A percentile compares a stretch with the other conserved stretches of the same genome.
Evolutionary conservation across 2,888 invertebrate genomes (phyloP).

Genomic region (Nyleta sp.): DNA sequence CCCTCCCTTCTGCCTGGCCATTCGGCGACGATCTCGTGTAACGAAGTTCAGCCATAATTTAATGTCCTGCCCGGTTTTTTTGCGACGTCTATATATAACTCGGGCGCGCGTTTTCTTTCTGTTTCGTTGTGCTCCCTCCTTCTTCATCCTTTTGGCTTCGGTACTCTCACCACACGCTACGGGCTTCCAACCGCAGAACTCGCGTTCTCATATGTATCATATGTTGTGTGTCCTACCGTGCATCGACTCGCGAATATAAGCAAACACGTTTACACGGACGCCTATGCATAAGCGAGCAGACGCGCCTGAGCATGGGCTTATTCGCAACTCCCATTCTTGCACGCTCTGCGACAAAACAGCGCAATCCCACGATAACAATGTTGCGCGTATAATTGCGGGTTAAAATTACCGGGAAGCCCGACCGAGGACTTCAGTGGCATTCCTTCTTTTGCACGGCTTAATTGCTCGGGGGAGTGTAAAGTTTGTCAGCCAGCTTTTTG

Average conservation of each 20-base stretch:
- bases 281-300: slow-evolving; percentile 48
- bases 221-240: slow-evolving; percentile 78
- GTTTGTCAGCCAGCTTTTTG: neutral
- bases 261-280: slow-evolving; percentile 61
- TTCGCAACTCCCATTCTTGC: slow-evolving; percentile 47
- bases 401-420: slow-evolving; percentile 50
- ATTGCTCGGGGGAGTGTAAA: slow-evolving; percentile 34
- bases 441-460: slow-evolving; percentile 25
- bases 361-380: slow-evolving; percentile 58
- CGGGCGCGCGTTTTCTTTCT: slow-evolving; percentile 25
- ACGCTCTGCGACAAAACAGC: slow-evolving; percentile 41
- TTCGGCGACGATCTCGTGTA: slow-evolving; percentile 32
- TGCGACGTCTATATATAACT: slow-evolving; percentile 35
- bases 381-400: slow-evolving; percentile 50
- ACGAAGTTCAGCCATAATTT: slow-evolving; percentile 40
- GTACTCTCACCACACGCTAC: slow-evolving; percentile 74
- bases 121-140: slow-evolving; percentile 34
- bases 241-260: slow-evolving; percentile 70
- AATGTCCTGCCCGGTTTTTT: slow-evolving; percentile 36
- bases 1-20: slow-evolving; percentile 2
- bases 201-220: slow-evolving; percentile 83
- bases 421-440: slow-evolving; percentile 24
- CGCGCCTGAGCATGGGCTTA: slow-evolving; percentile 51
- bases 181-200: slow-evolving; percentile 81
- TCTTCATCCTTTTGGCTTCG: slow-evolving; percentile 65